Evolutionary conservation across 2,797 vertebrate species (phyloP), one percentile per base, ranked within the genome.

Genomic region (Gymnothorax reevesii): DNA sequence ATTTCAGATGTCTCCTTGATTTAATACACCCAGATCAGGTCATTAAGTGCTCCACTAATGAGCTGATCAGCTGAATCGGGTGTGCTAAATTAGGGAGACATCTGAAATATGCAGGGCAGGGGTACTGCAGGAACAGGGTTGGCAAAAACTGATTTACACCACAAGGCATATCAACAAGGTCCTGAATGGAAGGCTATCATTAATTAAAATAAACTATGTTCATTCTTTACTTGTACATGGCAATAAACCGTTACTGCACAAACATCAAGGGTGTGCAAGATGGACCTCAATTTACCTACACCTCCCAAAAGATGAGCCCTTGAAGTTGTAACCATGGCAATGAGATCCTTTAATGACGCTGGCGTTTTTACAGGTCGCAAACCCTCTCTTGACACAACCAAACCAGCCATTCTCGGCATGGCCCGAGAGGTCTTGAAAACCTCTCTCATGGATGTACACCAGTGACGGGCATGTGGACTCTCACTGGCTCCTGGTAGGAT

Each of bases 391-490:
- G 59, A 52, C 86, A 86, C 57, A 83, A 57, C 82, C 55, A 83
- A 64, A 9, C 2, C 49, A 22, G 27, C 33, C 52, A 33, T 86
- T 83, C 57, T 59, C 33, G 33, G 59, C 3, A 13, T 59, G 82
- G 59, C 82, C 55, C 55, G 13, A 33, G 25, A 60, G 27, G n/a
- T 17, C 82, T n/a, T 12, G 57, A 57, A 27, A 59, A 25, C 55
- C 27, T 27, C 17, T 83, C 55, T 57, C 20, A 55, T 25, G 57
- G 12, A 27, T 25, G 82, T 73, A 27, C 73, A 20, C 49, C 33
- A 27, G 62, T 57, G 90, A 89, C 84, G 52, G 88, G 85, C 90
- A 93, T 91, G 90, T 93, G 91, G 92, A 92, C 90, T 85, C 89
- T 88, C 92, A 91, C 92, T 91, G 91, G 89, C 87, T 57, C 3